These are phyloP conservation scores for Cantharis flavilabris DNA, from an alignment of 2,888 invertebrate genomes.

Conservation along the genomic window DNA sequence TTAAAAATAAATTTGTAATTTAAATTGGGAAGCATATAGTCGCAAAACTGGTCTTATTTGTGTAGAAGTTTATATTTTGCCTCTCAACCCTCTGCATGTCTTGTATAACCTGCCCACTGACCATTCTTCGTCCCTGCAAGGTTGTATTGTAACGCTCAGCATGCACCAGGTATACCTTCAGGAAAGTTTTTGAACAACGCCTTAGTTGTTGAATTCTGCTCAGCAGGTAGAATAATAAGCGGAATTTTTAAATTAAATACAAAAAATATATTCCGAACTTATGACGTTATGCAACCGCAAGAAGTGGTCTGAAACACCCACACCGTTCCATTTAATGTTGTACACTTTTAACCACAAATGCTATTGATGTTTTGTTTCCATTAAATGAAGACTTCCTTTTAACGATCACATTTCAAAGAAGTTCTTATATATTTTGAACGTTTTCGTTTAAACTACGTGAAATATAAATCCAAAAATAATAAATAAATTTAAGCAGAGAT, in stretches of 20 bases:
- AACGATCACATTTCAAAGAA: not conserved
- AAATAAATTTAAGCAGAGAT: not conserved
- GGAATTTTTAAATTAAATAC: not conserved
- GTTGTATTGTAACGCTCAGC: conserved; percentile 39
- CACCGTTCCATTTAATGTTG: not conserved
- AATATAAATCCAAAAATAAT: not conserved
- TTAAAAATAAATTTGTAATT: conserved; percentile 29
- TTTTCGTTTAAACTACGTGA: not conserved
- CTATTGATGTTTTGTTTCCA: not conserved
- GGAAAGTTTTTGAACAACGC: not conserved
- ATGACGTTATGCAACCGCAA: not conserved
- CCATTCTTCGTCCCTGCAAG: conserved; percentile 36
- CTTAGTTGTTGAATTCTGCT: not conserved
- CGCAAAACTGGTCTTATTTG: conserved; percentile 22
- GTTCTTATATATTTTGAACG: not conserved
- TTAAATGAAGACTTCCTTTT: not conserved
- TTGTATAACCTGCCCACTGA: conserved; percentile 21
- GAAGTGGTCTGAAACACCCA: not conserved
- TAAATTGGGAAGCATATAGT: conserved; percentile 18
- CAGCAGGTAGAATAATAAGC: not conserved
- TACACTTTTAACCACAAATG: not conserved
- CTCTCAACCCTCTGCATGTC: conserved; percentile 25
- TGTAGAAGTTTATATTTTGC: conserved; percentile 11
- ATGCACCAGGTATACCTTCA: conserved; percentile 10
- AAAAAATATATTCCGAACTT: not conserved